Evolutionary conservation across 2,888 invertebrate species (phyloP).

Genomic region (Brachylomia viminalis): DNA sequence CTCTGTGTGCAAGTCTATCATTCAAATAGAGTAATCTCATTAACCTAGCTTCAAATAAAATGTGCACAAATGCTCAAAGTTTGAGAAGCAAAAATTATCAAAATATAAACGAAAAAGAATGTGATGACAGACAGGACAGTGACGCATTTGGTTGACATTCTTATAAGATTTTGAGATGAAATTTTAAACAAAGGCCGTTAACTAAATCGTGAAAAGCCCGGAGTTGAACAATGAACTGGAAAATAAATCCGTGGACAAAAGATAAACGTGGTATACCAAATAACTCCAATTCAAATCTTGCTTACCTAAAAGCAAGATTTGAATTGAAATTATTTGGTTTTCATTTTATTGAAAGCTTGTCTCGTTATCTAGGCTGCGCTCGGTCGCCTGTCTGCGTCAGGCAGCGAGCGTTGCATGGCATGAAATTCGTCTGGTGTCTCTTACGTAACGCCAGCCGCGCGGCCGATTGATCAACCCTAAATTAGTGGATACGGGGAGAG

Average conservation of each 20-base stretch:
- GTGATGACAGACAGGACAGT: neutral
- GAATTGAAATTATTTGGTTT: constrained; percentile 21
- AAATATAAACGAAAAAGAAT: constrained; percentile 22
- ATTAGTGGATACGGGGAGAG: constrained; percentile 86
- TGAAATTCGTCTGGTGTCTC: constrained; percentile 78
- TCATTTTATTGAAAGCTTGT: constrained; percentile 32
- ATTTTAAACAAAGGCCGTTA: neutral
- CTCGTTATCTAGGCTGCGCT: constrained; percentile 24
- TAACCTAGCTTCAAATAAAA: constrained; percentile 39
- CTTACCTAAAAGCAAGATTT: too few relatives aligned
- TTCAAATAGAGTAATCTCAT: constrained; percentile 23
- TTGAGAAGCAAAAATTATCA: neutral
- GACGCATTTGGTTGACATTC: neutral
- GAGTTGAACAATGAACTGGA: neutral
- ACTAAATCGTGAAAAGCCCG: neutral
- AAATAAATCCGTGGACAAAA: constrained; percentile 1
- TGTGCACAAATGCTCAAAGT: constrained; percentile 17
- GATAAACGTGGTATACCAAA: too few relatives aligned
- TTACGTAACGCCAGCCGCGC: constrained; percentile 84
- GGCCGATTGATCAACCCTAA: constrained; percentile 90
- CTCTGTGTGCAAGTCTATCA: neutral
- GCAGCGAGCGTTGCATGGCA: constrained; percentile 55
- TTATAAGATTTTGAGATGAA: neutral
- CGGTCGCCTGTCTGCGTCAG: constrained; percentile 40
- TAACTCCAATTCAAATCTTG: too few relatives aligned